Base-by-base conservation (phyloP, 2,797 vertebrate species). In the Morelia viridis region DNA sequence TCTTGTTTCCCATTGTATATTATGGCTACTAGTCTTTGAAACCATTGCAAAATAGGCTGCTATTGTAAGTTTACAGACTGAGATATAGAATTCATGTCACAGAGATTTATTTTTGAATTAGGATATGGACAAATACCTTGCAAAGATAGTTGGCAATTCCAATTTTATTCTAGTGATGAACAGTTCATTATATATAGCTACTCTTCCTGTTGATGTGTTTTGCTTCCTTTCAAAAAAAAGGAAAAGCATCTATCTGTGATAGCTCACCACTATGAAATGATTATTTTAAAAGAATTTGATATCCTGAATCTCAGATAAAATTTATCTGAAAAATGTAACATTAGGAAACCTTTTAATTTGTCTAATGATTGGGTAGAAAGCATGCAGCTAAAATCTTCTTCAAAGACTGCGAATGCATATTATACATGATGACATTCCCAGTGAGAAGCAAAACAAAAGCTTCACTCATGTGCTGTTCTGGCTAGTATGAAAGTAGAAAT, bases 1-100 rank as follows among this genome's bases (percentile, higher is more conserved):
- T 89, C 17, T 90, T 84, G 15, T 62, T 84, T 90, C 17, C 58
- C 61, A 53, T 61, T 76, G 85, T 53, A 53, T n/a, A 87, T 90
- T 57, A 6, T 7, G 41, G 1, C 0, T 90, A 85, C 93, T 87
- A 92, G 90, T 61, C 91, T 93, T 76, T 60, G 22, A 87, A 86
- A 87, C 87, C 93, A 87, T n/a, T 58, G 12, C 85, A 94, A 88
- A 86, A 35, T 62, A 53, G 46, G 13, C 31, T 41, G 26, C 24
- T 28, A n/a, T 50, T 56, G 15, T 68, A 60, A 86, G n/a, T 41
- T n/a, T 76, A 22, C 85, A 61, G 19, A 41, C 58, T 22, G 58
- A 12, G 1, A 62, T 46, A 2, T 28, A 50, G 5, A 61, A 24
- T 65, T 68, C 4, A 87, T 41, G 22, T 60, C 31, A 60, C 57